Conservation (phyloP, 2,797 vertebrate genomes). For the Uromys caudimaculatus region DNA sequence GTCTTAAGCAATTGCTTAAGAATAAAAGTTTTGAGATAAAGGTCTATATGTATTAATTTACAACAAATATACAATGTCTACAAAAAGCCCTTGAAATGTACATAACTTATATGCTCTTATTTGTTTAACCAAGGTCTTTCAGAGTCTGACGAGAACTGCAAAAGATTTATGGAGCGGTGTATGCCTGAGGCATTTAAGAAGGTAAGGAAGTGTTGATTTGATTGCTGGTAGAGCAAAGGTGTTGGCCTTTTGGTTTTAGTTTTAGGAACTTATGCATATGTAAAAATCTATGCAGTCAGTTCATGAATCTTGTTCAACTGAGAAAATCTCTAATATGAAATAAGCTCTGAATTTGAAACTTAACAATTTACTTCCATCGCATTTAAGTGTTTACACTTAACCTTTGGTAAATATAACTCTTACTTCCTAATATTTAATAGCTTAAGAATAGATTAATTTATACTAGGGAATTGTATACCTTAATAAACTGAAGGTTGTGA, state of each 20-base stretch:
- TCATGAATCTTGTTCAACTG: conserved; percentile 33
- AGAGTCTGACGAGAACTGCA: conserved; percentile 99
- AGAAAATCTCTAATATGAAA: conserved; percentile 45
- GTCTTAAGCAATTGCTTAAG: not conserved
- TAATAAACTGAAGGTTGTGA: conserved; percentile 29
- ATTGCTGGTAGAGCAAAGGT: not conserved
- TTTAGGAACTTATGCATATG: conserved; percentile 28
- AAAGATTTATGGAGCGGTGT: conserved; percentile 97
- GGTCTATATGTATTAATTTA: conserved; percentile 45
- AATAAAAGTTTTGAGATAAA: conserved; percentile 47
- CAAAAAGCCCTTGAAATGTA: conserved; percentile 52
- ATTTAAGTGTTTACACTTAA: conserved; percentile 18
- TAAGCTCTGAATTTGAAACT: conserved; percentile 52
- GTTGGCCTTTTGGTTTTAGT: conserved; percentile 31
- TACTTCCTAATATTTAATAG: conserved; percentile 33
- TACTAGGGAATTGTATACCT: not conserved
- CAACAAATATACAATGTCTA: conserved; percentile 17
- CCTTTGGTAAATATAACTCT: conserved; percentile 22
- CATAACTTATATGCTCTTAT: conserved; percentile 52
- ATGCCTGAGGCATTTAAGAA: conserved; percentile 99
- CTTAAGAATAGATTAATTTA: conserved; percentile 10
- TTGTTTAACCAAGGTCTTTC: conserved; percentile 92
- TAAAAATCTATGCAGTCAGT: not conserved
- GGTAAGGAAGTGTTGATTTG: conserved; percentile 86
- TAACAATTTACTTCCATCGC: conserved; percentile 31